Base-by-base conservation (phyloP, 2,113 vertebrate species). In the Gymnorhina tibicen region DNA sequence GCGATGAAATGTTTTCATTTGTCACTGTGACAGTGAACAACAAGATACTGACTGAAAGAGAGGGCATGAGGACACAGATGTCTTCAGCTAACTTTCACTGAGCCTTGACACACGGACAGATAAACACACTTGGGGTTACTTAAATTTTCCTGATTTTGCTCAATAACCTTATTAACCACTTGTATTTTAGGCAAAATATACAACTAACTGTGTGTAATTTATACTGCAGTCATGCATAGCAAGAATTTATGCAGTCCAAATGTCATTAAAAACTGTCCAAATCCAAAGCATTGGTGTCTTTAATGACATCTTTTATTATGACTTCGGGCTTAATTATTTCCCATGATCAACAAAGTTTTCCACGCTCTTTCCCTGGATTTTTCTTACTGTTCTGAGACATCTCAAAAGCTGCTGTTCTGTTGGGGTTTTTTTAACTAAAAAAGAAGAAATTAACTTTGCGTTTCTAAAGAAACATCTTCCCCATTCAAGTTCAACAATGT, bases 1-100 rank as follows among this genome's bases (percentile, higher is more conserved):
- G 83, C 79, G 63, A 81, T 81, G 76, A 91, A 96, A 84, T 59
- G 59, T 73, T 93, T 95, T 92, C 96, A 95, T 97, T 95, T 95
- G 91, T 97, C 96, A 95, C 79, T n/a, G 28, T 94, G 92, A 95
- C 94, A 91, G 68, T 35, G 50, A 91, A 77, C 79, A 91, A 95
- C 15, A 94, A 80, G 42, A 88, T 80, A 58, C 72, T 67, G 85
- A 68, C 79, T 91, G 68, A 90, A 95, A 78, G 64, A 80, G 83
- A 90, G 76, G 72, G 72, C 72, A 85, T 12, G 46, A 88, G 92
- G 83, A 93, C 55, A 76, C 11, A 62, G 56, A 35, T 91, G 69
- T 73, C 78, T 92, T 80, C 79, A 87, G 41, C 27, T 74, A 44
- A 55, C 55, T 91, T 91, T 21, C 62, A 56, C 20, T 32, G 50